Evolutionary conservation across 2,888 invertebrate genomes (phyloP).

Genomic region (Hecatera dysodea): DNA sequence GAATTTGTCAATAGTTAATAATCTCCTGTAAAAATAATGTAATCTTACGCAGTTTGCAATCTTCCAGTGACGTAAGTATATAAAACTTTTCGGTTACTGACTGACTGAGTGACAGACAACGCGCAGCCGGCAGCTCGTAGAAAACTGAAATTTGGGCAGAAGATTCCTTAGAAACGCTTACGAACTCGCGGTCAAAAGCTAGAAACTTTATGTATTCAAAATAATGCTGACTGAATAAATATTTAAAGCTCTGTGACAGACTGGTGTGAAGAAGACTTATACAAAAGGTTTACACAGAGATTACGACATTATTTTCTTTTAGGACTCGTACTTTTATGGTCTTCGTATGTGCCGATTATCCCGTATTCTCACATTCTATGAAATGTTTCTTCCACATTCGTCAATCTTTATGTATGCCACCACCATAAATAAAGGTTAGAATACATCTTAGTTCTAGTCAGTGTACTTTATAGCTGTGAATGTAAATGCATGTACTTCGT

Average conservation of each 20-base stretch:
- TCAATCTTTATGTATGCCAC: conserved; percentile 59
- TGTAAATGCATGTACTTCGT: conserved; percentile 65
- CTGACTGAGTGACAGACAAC: too few relatives aligned
- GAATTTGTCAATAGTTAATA: too few relatives aligned
- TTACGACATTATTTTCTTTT: conserved; percentile 32
- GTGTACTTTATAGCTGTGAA: conserved; percentile 61
- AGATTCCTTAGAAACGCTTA: too few relatives aligned
- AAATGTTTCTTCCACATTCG: conserved; percentile 57
- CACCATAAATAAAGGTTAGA: conserved; percentile 61
- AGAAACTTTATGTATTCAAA: conserved; percentile 17
- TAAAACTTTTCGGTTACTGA: too few relatives aligned
- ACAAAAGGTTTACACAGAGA: conserved; percentile 13
- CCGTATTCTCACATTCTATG: conserved; percentile 56
- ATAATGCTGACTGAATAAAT: conserved; percentile 8
- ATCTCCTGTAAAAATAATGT: too few relatives aligned
- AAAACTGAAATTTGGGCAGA: too few relatives aligned
- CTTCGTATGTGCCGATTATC: conserved; percentile 17
- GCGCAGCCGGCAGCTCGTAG: too few relatives aligned
- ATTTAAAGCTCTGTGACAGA: conserved; percentile 13
- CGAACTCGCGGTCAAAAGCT: too few relatives aligned
- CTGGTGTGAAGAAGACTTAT: neutral
- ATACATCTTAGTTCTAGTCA: conserved; percentile 65
- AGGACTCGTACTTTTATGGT: conserved; percentile 8
- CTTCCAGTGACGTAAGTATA: too few relatives aligned
- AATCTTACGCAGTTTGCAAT: too few relatives aligned